Percentiles rank a stretch among this genome's conserved stretches.
phyloP scores from a whole-genome alignment of 1,140 invertebrate species.

The Forficula auricularia region DNA sequence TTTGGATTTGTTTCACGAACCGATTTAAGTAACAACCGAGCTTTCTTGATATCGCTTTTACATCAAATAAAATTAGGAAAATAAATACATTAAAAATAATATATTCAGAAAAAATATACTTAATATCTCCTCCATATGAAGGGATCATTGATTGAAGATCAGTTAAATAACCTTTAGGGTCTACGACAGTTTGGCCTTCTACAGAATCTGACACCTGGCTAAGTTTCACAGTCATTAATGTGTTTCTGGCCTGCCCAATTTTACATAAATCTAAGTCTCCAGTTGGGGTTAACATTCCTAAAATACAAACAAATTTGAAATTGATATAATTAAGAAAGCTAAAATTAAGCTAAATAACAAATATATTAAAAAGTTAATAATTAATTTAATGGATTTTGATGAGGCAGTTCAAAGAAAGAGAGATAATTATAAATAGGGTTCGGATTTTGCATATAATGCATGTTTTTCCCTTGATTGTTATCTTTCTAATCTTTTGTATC shows the following conservation, averaged over 20 bases:
- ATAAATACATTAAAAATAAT: constrained; percentile 3
- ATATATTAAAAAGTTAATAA: no score
- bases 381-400: no score
- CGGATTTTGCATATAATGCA: no score
- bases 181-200: constrained; percentile 95
- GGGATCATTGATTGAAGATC: constrained; percentile 98
- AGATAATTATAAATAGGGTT: no score
- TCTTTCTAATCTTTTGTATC: no score
- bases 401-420: no score
- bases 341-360: neutral
- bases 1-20: constrained; percentile 98
- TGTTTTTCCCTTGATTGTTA: no score
- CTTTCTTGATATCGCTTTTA: constrained; percentile 88
- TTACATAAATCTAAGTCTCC: constrained; percentile 94
- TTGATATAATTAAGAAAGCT: no score
- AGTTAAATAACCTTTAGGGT: constrained; percentile 97
- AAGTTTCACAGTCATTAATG: constrained; percentile 97
- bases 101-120: constrained; percentile 30
- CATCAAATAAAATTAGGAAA: constrained; percentile 1
- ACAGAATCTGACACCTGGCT: constrained; percentile 98
- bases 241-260: constrained; percentile 97
- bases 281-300: constrained; percentile 49
- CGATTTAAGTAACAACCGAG: constrained; percentile 85
- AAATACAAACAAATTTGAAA: constrained; percentile 3
- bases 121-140: constrained; percentile 93